Evolutionary conservation across 2,888 invertebrate genomes (phyloP).

Genomic region (Limnephilus auricula): DNA sequence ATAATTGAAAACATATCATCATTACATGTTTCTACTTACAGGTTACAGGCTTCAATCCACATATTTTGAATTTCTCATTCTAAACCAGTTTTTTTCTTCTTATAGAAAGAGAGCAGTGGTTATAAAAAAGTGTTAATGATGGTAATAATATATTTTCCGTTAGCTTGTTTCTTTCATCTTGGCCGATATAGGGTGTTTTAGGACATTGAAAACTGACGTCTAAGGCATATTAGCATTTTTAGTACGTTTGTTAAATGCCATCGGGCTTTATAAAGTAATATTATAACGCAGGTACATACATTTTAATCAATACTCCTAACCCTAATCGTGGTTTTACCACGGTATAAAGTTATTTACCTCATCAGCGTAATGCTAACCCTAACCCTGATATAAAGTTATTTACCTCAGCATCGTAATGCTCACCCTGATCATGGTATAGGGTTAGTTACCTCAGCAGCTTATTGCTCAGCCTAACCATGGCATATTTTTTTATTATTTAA

Average conservation of each 20-base stretch:
- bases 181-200: background rate
- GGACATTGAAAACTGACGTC: background rate
- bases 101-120: background rate
- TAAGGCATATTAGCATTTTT: background rate
- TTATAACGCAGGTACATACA: background rate
- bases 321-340: too few species aligned
- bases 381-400: too few species aligned
- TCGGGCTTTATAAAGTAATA: background rate
- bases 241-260: background rate
- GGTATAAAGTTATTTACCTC: too few species aligned
- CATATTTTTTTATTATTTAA: too few species aligned
- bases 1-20: background rate
- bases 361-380: too few species aligned
- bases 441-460: too few species aligned
- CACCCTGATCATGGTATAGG: too few species aligned
- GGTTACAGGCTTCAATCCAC: background rate
- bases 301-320: background rate
- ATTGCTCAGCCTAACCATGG: too few species aligned
- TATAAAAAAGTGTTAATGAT: background rate
- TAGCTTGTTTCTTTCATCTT: background rate
- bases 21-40: background rate
- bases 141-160: too few species aligned
- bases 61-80: background rate
- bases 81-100: background rate
- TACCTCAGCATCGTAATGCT: too few species aligned